Base-by-base conservation (phyloP, 2,797 vertebrate genomes). In the Allobates femoralis region DNA sequence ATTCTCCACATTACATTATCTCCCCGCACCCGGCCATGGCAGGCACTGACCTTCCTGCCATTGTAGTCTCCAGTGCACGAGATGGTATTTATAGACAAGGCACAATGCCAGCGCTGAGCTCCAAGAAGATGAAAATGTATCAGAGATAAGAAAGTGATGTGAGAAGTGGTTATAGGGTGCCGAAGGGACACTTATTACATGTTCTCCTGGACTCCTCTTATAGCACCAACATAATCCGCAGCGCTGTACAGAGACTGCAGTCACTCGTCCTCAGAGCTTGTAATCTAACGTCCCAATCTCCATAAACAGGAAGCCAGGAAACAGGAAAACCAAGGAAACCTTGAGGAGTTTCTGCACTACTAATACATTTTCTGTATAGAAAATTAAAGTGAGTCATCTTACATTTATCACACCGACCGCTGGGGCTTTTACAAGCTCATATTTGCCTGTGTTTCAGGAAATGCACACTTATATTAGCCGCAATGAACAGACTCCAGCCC, bases 41-140 rank as follows among this genome's bases (percentile, higher is more conserved):
- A 3, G 71, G 32, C 19, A 5, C n/a, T 66, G 78, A 64, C 78
- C 85, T 86, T 86, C 78, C 85, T 58, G 34, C 67, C 53, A 75
- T 86, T 86, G 77, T 86, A 26, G 1, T 18, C 28, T 32, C 18
- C 18, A 32, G 50, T 0, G 15, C 32, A 28, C 15, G 11, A 2
- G 32, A 34, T 56, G 60, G 11, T 71, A 69, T 46, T 79, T 79
- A 19, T 62, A 58, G 51, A 46, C 28, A 18, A 30, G 60, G 26
- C 15, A 34, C 16, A 2, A 0, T 26, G 64, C 32, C 66, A 50
- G 51, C 18, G 28, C 23, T 79, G 8, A 41, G 14, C 26, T 37
- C 28, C 23, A 23, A 3, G 10, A 19, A 84, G 83, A 84, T 66
- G 78, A 53, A 53, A 26, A 26, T 78, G 67, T 7, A n/a, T 23